These are phyloP conservation scores for Odocoileus virginianus DNA, from an alignment of 2,113 vertebrate species.

Conservation along the genomic window DNA sequence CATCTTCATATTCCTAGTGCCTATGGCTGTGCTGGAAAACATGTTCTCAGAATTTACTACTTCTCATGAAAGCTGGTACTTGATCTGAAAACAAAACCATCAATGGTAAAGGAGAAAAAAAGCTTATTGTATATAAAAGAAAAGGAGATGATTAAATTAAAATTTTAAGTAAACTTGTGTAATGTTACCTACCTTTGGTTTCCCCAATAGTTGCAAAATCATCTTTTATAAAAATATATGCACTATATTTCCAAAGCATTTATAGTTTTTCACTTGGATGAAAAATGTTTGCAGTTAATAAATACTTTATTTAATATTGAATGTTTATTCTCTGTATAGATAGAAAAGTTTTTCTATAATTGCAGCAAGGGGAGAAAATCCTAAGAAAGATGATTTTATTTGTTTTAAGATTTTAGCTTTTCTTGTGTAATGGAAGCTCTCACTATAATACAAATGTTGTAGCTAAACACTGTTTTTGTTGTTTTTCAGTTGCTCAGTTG, in stretches of 20 bases:
- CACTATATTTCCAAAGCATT: neutral
- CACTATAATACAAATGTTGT: neutral
- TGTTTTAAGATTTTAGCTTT: neutral
- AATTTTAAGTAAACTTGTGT: neutral
- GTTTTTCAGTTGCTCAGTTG: neutral
- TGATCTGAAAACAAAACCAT: neutral
- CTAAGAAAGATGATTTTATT: neutral
- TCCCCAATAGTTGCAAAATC: neutral
- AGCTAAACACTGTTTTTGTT: neutral
- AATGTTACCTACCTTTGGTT: neutral
- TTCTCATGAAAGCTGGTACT: neutral
- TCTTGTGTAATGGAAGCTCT: neutral
- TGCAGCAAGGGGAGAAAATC: neutral
- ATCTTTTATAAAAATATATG: neutral
- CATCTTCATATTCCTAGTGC: neutral
- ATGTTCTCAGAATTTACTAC: neutral
- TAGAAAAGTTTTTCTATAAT: neutral
- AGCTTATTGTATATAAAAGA: neutral
- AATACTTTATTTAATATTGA: neutral
- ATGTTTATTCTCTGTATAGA: neutral
- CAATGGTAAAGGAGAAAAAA: neutral
- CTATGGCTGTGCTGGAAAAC: neutral
- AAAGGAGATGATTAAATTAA: neutral
- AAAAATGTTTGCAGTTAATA: neutral
- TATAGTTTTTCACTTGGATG: neutral